A percentile compares a stretch with the other conserved stretches of the same genome.
phyloP scores from a whole-genome alignment of 2,797 vertebrate species.

The Schizopygopsis malacanthus region DNA sequence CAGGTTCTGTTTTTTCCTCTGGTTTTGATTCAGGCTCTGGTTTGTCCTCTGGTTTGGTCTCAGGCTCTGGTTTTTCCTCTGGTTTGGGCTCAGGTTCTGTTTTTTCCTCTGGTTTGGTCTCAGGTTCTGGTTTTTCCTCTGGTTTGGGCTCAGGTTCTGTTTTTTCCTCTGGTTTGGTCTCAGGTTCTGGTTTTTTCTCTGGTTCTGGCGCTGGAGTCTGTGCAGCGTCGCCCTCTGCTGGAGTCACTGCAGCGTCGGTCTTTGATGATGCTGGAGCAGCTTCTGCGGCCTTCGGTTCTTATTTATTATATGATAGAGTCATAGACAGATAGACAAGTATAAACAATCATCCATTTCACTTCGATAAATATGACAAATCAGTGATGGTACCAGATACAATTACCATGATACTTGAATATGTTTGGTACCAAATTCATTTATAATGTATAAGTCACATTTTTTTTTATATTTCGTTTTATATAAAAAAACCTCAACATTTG shows the following conservation, averaged over 20 bases:
- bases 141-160: neutral
- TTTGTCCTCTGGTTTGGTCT: neutral
- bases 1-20: slow-evolving; percentile 37
- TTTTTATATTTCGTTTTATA: too few species aligned
- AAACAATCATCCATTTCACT: neutral
- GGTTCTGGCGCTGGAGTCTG: neutral
- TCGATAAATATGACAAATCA: neutral
- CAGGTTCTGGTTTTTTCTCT: neutral
- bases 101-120: slow-evolving; percentile 24
- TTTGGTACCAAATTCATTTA: neutral
- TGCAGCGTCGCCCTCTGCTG: slow-evolving; percentile 51
- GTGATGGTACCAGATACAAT: neutral
- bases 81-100: neutral
- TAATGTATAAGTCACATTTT: too few species aligned
- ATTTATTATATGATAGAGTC: slow-evolving; percentile 30
- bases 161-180: slow-evolving; percentile 24
- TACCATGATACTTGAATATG: neutral
- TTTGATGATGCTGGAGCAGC: neutral
- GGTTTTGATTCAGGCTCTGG: neutral
- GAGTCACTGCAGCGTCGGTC: neutral
- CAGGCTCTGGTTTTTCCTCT: neutral
- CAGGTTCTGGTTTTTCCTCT: neutral
- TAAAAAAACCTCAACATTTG: too few species aligned
- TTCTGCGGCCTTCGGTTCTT: slow-evolving; percentile 40
- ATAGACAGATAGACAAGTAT: neutral